Evolutionary conservation across 2,888 invertebrate species (phyloP), one percentile per base, ranked within the genome.

Genomic region (Callyntrura sp.): DNA sequence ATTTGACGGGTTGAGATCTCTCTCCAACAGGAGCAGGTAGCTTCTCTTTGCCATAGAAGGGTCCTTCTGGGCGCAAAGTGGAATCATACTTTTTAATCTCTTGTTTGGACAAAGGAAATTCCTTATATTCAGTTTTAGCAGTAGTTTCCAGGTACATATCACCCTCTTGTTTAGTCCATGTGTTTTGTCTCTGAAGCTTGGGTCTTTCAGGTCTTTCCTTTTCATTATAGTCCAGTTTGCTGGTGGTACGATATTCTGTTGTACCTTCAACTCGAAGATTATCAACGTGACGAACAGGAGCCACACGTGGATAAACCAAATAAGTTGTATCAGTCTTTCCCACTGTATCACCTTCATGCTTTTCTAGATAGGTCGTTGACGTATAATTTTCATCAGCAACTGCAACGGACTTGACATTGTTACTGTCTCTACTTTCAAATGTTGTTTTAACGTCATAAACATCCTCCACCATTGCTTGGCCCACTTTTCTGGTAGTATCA

Each of bases 171-270:
- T 97, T 97, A 0, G 97, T 97, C 95, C 96, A 97, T 0, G 97
- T 97, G 93, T 97, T 97, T 84, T 97, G 95, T 93, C 97, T 95
- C 76, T 97, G 96, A 89, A 96, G 96, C 93, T 95, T 96, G 65
- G 96, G 95, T 93, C 96, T 95, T 94, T 96, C 96, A 6, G 95
- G 95, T 91, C 62, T 6, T 4, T 94, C 94, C 94, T 96, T 96
- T 93, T 96, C 95, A 0, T 96, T 95, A 92, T 95, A 97, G 91
- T 96, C 96, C 0, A 65, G 14, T 3, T 51, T 51, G 55, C 48
- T 86, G 0, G 84, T 88, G 25, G 92, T 92, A 73, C 93, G 90
- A 35, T 91, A 92, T n/a, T 93, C 90, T 20, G 87, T 91, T 87
- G 55, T 91, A 78, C 23, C 90, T 90, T 96, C 96, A 6, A 96